These are phyloP conservation scores for Brachyhypopomus gauderio DNA, from an alignment of 2,113 vertebrate genomes.

Conservation along the genomic window DNA sequence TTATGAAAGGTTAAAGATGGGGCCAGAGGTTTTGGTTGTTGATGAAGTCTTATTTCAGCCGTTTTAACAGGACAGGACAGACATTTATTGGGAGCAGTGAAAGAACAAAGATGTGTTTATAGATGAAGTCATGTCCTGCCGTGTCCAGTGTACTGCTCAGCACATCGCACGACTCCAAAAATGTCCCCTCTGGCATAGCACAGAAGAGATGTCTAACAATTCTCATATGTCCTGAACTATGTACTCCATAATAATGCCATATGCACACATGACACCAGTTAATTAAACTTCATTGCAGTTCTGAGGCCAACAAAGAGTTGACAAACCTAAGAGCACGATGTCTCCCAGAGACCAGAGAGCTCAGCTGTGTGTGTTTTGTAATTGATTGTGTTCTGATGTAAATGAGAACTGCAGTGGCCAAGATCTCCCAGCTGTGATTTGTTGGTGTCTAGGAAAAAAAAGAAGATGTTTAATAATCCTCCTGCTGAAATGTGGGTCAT, in stretches of 20 bases:
- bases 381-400: constrained; percentile 21
- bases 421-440: constrained; percentile 8
- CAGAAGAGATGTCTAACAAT: not conserved
- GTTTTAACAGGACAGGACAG: constrained; percentile 62
- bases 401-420: constrained; percentile 15
- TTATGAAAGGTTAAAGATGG: constrained; percentile 58
- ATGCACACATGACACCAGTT: not conserved
- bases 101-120: constrained; percentile 64
- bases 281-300: constrained; percentile 11
- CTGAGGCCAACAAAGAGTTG: constrained; percentile 7
- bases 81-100: constrained; percentile 68
- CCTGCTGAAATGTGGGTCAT: constrained; percentile 45
- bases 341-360: constrained; percentile 23
- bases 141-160: not conserved
- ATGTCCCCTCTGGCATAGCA: not conserved
- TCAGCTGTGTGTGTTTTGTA: constrained; percentile 39
- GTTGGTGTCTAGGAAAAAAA: constrained; percentile 1
- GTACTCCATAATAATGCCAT: constrained; percentile 30
- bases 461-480: constrained; percentile 30
- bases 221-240: constrained; percentile 7
- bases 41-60: constrained; percentile 70
- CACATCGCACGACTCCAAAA: not conserved
- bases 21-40: constrained; percentile 59
- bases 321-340: constrained; percentile 6
- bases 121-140: constrained; percentile 35